These are phyloP conservation scores for Ormyrus labotus DNA, from an alignment of 2,888 invertebrate species.

Conservation along the genomic window DNA sequence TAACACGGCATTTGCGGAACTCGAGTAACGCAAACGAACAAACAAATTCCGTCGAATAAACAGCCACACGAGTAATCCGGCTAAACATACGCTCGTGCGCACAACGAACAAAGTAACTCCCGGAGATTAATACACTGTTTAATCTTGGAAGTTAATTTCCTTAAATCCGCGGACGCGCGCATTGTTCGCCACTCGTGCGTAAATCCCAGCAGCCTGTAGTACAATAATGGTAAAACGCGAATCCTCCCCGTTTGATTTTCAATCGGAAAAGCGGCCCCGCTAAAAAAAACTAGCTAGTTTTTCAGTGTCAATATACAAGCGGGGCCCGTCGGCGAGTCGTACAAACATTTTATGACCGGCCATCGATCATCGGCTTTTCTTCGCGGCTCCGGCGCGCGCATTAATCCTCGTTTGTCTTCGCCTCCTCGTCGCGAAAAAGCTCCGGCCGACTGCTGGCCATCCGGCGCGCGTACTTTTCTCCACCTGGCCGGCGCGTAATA, in stretches of 20 bases:
- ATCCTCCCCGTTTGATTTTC: too few relatives aligned
- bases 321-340: not conserved
- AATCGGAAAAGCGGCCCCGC: too few relatives aligned
- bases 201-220: too few relatives aligned
- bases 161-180: not conserved
- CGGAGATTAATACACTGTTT: constrained; percentile 1
- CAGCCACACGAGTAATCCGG: not conserved
- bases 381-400: not conserved
- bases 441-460: not conserved
- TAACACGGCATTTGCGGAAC: too few relatives aligned
- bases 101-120: not conserved
- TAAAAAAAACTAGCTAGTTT: not conserved
- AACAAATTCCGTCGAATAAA: too few relatives aligned
- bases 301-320: constrained; percentile 23
- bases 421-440: not conserved
- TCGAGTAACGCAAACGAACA: too few relatives aligned
- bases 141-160: constrained; percentile 21
- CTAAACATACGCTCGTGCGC: not conserved
- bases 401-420: constrained; percentile 41
- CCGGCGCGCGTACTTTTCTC: not conserved
- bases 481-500: not conserved
- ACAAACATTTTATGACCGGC: constrained; percentile 30
- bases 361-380: constrained; percentile 38
- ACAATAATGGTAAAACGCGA: too few relatives aligned
- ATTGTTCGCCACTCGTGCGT: not conserved